Evolutionary conservation across 2,888 invertebrate genomes (phyloP).

Genomic region (Tyria jacobaeae): DNA sequence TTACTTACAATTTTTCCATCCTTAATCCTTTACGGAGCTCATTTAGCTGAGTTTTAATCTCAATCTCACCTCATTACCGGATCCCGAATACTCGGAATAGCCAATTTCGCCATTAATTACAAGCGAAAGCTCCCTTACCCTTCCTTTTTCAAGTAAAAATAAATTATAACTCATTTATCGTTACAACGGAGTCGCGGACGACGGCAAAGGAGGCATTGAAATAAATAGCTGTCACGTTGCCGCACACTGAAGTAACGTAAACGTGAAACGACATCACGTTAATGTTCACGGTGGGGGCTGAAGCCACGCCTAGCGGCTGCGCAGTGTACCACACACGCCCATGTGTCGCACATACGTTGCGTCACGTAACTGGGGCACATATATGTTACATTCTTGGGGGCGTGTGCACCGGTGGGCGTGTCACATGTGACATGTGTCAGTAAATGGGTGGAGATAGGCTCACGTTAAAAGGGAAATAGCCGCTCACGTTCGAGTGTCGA

Average conservation of each 20-base stretch:
- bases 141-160: constrained; percentile 85
- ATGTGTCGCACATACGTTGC: constrained; percentile 66
- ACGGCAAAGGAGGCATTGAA: constrained; percentile 63
- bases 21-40: constrained; percentile 79
- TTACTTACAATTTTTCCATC: constrained; percentile 65
- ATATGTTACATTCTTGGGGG: constrained; percentile 62
- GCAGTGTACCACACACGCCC: constrained; percentile 73
- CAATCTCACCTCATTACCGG: constrained; percentile 85
- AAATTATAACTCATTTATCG: constrained; percentile 86
- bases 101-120: constrained; percentile 86
- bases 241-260: constrained; percentile 65
- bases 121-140: constrained; percentile 71
- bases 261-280: constrained; percentile 65
- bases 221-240: constrained; percentile 79
- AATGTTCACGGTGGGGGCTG: constrained; percentile 65
- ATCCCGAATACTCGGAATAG: constrained; percentile 84
- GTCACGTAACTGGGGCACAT: constrained; percentile 73
- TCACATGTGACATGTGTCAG: constrained; percentile 61
- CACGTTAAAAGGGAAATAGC: constrained; percentile 51
- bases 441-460: constrained; percentile 66
- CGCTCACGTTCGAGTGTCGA: constrained; percentile 45
- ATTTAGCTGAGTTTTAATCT: constrained; percentile 84
- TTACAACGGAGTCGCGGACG: constrained; percentile 61
- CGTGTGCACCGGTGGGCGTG: constrained; percentile 74
- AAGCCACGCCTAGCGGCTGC: constrained; percentile 78